Conservation (phyloP, 2,888 invertebrate genomes). For the Dryobotodes eremita region DNA sequence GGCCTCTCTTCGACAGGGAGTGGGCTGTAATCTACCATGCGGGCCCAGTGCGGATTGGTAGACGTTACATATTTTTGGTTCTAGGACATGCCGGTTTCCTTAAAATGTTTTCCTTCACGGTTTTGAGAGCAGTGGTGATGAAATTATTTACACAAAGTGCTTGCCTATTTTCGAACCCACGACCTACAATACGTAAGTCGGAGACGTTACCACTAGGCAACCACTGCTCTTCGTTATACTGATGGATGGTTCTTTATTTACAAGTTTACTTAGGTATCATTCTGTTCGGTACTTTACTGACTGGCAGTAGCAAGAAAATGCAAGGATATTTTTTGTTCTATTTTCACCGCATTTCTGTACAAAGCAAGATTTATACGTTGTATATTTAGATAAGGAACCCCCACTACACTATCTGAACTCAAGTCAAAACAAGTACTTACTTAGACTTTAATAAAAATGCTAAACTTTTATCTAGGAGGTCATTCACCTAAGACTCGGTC, state of each 20-base stretch:
- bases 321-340: not conserved
- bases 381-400: constrained; percentile 36
- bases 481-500: constrained; percentile 33
- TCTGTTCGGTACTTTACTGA: not conserved
- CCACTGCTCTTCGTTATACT: not conserved
- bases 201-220: no score
- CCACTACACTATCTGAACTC: constrained; percentile 37
- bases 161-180: not conserved
- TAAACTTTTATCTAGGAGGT: constrained; percentile 30
- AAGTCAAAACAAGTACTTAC: constrained; percentile 23
- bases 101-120: not conserved
- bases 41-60: not conserved
- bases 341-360: constrained; percentile 13
- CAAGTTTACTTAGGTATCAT: not conserved
- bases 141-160: not conserved
- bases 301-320: not conserved
- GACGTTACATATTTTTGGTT: not conserved
- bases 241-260: not conserved
- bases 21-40: not conserved
- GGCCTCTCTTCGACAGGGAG: not conserved
- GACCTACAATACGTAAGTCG: not conserved
- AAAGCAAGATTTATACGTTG: constrained; percentile 40
- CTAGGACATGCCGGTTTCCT: not conserved
- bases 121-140: not conserved
- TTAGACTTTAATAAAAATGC: constrained; percentile 49